A percentile compares a stretch with the other conserved stretches of the same genome.
Evolutionary conservation across 2,113 vertebrate species (phyloP).

Genomic region (Burhinus oedicnemus): DNA sequence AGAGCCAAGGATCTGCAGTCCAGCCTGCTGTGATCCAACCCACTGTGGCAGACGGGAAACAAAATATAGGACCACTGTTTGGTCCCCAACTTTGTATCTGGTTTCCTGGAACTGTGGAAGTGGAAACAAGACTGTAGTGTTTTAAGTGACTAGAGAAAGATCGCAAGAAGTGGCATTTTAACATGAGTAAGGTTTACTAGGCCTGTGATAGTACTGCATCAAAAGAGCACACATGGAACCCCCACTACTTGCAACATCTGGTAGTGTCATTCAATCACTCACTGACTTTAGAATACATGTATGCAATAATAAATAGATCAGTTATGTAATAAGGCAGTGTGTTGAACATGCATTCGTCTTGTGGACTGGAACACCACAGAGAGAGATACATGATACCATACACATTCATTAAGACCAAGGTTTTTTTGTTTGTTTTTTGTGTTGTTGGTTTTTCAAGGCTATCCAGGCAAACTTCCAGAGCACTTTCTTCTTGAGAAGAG

Average conservation of each 20-base stretch:
- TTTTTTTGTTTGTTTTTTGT: constrained; percentile 61
- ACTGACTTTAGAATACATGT: constrained; percentile 73
- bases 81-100: constrained; percentile 29
- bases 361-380: constrained; percentile 81
- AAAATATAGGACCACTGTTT: constrained; percentile 58
- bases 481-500: constrained; percentile 82
- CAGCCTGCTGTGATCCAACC: constrained; percentile 54
- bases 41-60: constrained; percentile 48
- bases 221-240: constrained; percentile 62
- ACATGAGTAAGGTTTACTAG: constrained; percentile 68
- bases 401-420: constrained; percentile 87
- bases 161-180: constrained; percentile 60
- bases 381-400: constrained; percentile 82
- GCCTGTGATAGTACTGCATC: constrained; percentile 69
- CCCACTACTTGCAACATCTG: constrained; percentile 61
- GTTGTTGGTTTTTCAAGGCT: constrained; percentile 85
- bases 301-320: constrained; percentile 92
- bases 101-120: constrained; percentile 61
- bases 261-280: constrained; percentile 74
- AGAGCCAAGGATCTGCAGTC: constrained; percentile 54
- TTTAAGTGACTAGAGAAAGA: constrained; percentile 60
- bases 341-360: constrained; percentile 88
- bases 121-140: constrained; percentile 26
- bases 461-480: constrained; percentile 85
- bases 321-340: constrained; percentile 92